Conservation (phyloP, 2,888 invertebrate genomes). For the Tenthredo notha region DNA sequence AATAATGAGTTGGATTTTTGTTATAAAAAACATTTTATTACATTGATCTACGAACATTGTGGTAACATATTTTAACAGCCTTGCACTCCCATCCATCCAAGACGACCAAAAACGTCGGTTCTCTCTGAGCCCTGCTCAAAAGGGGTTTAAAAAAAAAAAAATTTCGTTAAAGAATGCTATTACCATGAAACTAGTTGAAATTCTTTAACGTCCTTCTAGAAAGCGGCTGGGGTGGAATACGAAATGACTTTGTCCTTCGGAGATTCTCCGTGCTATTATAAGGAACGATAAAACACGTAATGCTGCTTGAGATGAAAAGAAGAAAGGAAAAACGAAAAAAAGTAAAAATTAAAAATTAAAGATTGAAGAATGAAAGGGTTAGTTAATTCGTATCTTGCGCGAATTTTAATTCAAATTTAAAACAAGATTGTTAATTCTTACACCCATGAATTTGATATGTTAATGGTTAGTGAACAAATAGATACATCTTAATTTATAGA, state of each 20-base stretch:
- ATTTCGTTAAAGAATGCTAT: conserved; percentile 3
- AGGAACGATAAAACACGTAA: conserved; percentile 25
- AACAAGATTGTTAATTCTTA: neutral
- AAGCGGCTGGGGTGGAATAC: conserved; percentile 26
- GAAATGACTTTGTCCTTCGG: conserved; percentile 19
- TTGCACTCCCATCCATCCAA: conserved; percentile 55
- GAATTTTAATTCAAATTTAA: neutral
- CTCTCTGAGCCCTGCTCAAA: neutral
- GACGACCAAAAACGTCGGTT: neutral
- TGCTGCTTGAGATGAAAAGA: conserved; percentile 12
- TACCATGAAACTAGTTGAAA: conserved; percentile 34
- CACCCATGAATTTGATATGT: conserved; percentile 40
- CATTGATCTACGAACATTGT: conserved; percentile 70
- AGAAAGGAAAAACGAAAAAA: no score
- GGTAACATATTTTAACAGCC: conserved; percentile 62
- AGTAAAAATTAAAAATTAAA: neutral
- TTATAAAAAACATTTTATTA: conserved; percentile 72
- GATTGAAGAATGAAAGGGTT: conserved; percentile 19
- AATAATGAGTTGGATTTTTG: neutral
- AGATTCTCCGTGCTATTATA: neutral
- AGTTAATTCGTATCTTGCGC: neutral
- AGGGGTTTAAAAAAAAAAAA: conserved; percentile 10
- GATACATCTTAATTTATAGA: neutral
- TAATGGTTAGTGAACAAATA: conserved; percentile 41
- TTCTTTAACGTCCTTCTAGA: conserved; percentile 26